Evolutionary conservation across 1,140 invertebrate species (phyloP).

Genomic region (Dryas iulia): DNA sequence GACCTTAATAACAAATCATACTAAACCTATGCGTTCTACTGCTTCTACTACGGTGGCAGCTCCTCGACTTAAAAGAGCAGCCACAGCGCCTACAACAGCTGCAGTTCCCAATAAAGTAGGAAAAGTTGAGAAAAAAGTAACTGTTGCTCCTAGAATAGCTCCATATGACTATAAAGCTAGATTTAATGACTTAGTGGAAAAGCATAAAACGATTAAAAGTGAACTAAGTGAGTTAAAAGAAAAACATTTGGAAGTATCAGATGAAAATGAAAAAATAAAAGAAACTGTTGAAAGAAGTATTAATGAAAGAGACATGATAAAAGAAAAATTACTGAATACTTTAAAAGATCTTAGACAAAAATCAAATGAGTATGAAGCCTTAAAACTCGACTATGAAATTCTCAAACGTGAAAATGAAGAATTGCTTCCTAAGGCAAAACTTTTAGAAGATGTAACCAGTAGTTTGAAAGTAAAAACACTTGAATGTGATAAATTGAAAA

Average conservation of each 20-base stretch:
- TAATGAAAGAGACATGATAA: slow-evolving; percentile 56
- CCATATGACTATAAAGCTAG: slow-evolving; percentile 82
- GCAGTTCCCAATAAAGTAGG: slow-evolving; percentile 45
- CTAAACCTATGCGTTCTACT: slow-evolving; percentile 50
- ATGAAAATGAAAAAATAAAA: slow-evolving; percentile 79
- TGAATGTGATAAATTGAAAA: slow-evolving; percentile 59
- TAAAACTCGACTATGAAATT: slow-evolving; percentile 67
- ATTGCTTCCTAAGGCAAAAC: slow-evolving; percentile 54
- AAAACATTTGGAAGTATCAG: slow-evolving; percentile 75
- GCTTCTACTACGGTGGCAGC: slow-evolving; percentile 45
- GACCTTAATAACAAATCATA: slow-evolving; percentile 60
- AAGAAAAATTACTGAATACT: slow-evolving; percentile 61
- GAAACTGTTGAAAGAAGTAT: slow-evolving; percentile 49
- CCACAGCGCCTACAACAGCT: slow-evolving; percentile 50
- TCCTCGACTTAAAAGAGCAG: slow-evolving; percentile 58
- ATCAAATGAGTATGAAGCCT: slow-evolving; percentile 52
- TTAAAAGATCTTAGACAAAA: slow-evolving; percentile 62
- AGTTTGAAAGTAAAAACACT: slow-evolving; percentile 63
- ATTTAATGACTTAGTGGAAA: slow-evolving; percentile 81
- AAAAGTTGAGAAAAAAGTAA: slow-evolving; percentile 62
- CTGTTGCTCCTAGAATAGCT: slow-evolving; percentile 74
- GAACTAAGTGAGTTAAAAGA: slow-evolving; percentile 80
- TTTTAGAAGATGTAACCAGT: slow-evolving; percentile 62
- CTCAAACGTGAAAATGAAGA: slow-evolving; percentile 66
- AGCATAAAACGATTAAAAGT: slow-evolving; percentile 78